phyloP scores from a whole-genome alignment of 2,888 invertebrate species.

The Diaphora mendica region DNA sequence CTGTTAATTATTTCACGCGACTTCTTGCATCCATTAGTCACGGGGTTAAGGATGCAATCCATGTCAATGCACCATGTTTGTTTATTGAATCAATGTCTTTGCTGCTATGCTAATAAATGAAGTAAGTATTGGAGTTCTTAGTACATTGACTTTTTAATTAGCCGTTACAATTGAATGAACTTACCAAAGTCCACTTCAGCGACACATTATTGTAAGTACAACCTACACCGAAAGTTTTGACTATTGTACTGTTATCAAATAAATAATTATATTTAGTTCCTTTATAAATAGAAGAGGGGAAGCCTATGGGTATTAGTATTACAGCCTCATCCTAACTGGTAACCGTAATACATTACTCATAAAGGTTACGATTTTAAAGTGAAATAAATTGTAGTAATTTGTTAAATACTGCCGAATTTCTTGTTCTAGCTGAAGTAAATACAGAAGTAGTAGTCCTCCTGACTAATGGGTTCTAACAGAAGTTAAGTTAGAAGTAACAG shows the following conservation, averaged over 20 bases:
- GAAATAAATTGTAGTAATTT: too few relatives aligned
- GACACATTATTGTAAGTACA: not conserved
- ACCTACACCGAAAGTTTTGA: not conserved
- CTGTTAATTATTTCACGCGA: conserved; percentile 70
- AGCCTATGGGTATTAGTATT: too few relatives aligned
- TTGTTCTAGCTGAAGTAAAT: too few relatives aligned
- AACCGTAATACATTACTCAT: too few relatives aligned
- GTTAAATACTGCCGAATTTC: too few relatives aligned
- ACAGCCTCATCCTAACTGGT: too few relatives aligned
- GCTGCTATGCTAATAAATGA: conserved; percentile 11
- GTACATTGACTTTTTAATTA: conserved; percentile 7
- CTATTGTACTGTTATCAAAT: not conserved
- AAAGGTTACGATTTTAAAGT: too few relatives aligned
- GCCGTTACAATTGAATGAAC: conserved; percentile 15
- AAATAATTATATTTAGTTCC: not conserved
- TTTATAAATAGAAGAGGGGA: not conserved
- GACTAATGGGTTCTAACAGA: not conserved
- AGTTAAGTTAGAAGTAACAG: not conserved
- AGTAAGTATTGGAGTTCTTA: not conserved
- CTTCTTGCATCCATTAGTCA: conserved; percentile 69
- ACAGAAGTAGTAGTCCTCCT: too few relatives aligned
- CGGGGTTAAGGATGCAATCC: not conserved
- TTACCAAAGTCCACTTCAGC: conserved; percentile 7
- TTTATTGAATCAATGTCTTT: not conserved
- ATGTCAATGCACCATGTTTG: not conserved